Evolutionary conservation across 2,888 invertebrate genomes (phyloP).

Genomic region (Yponomeuta evonymella): DNA sequence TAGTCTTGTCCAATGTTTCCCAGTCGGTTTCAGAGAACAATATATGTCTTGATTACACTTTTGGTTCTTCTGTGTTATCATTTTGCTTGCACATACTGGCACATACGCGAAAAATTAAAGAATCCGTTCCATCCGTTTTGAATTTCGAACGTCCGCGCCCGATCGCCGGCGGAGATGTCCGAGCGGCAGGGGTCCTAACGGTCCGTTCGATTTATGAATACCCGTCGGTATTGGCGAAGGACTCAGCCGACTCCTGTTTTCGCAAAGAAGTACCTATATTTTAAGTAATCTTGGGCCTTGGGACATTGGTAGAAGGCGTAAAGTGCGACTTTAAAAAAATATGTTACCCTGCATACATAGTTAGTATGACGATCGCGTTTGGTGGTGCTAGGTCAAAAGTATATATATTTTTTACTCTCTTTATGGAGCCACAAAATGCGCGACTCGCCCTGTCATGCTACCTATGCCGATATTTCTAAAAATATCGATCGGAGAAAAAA

Average conservation of each 20-base stretch:
- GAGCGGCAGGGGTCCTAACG: conserved; percentile 54
- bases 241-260: neutral
- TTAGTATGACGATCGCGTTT: too few relatives aligned
- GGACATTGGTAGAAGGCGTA: too few relatives aligned
- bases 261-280: neutral
- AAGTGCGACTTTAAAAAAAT: too few relatives aligned
- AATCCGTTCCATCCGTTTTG: conserved; percentile 20
- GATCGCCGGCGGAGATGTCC: conserved; percentile 40
- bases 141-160: conserved; percentile 31
- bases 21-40: neutral
- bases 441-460: too few relatives aligned
- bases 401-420: too few relatives aligned
- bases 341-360: too few relatives aligned
- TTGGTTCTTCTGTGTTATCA: neutral
- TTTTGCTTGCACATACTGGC: neutral
- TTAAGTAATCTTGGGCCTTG: too few relatives aligned
- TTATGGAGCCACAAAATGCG: too few relatives aligned
- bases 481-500: too few relatives aligned
- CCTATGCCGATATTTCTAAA: too few relatives aligned
- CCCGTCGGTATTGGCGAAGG: conserved; percentile 1
- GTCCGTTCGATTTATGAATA: conserved; percentile 51
- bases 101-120: conserved; percentile 4
- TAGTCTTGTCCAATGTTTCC: too few relatives aligned
- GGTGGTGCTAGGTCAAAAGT: too few relatives aligned
- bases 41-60: neutral